phyloP scores from a whole-genome alignment of 1,140 invertebrate genomes.

The Drosophila nannoptera region DNA sequence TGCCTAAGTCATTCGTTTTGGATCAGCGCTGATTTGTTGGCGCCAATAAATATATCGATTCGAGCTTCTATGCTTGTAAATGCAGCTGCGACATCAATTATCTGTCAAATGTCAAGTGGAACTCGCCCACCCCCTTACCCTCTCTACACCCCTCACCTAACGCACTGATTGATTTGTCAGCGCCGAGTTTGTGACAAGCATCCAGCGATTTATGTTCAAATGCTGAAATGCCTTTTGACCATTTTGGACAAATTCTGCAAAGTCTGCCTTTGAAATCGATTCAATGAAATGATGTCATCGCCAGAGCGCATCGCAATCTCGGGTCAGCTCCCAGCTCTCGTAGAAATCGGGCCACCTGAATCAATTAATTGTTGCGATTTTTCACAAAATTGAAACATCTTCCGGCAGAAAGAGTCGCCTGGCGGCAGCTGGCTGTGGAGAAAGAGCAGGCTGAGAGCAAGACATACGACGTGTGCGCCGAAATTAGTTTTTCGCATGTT shows the following conservation, averaged over 20 bases:
- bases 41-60: not conserved
- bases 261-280: conserved; percentile 18
- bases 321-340: conserved; percentile 5
- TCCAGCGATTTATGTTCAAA: conserved; percentile 60
- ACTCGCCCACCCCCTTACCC: not conserved
- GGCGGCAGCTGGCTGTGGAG: not conserved
- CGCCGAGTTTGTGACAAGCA: conserved; percentile 49
- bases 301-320: conserved; percentile 20
- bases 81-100: conserved; percentile 20
- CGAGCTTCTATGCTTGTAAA: conserved; percentile 40
- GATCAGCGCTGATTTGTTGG: not conserved
- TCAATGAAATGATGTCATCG: conserved; percentile 60
- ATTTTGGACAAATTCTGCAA: conserved; percentile 74
- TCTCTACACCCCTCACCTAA: too few species aligned
- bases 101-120: conserved; percentile 45
- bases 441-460: conserved; percentile 30
- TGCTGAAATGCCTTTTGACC: conserved; percentile 60
- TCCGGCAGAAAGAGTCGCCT: conserved; percentile 50
- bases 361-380: conserved; percentile 73
- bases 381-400: conserved; percentile 75
- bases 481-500: conserved; percentile 76
- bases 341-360: conserved; percentile 71
- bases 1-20: conserved; percentile 58
- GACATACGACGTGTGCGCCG: conserved; percentile 72
- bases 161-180: conserved; percentile 68